Conservation (phyloP, 2,888 invertebrate genomes). For the Entomobrya proxima region DNA sequence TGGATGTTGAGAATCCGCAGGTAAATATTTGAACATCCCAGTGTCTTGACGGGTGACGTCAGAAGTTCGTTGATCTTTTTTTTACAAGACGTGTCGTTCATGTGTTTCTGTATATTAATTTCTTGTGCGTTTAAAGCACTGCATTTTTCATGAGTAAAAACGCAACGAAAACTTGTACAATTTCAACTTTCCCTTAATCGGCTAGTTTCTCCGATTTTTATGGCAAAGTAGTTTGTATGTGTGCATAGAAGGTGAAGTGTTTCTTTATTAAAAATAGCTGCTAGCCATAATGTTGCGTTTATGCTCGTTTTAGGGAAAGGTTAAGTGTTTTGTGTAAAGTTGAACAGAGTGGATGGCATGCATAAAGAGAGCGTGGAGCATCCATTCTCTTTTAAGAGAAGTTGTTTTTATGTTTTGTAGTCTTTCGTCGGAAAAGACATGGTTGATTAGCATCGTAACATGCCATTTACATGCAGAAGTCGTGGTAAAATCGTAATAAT, state of each 20-base stretch:
- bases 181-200: neutral
- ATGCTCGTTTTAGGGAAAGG: neutral
- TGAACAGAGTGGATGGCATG: neutral
- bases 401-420: slow-evolving; percentile 8
- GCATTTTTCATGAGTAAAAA: neutral
- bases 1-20: neutral
- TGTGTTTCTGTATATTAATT: neutral
- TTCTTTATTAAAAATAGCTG: too few relatives aligned
- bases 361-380: neutral
- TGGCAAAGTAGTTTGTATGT: too few relatives aligned
- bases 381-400: slow-evolving; percentile 6
- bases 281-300: neutral
- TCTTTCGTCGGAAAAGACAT: neutral
- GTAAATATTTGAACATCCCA: slow-evolving; percentile 31
- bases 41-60: neutral
- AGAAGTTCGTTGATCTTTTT: neutral
- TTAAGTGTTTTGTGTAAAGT: slow-evolving; percentile 2
- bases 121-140: neutral
- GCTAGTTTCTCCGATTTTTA: too few relatives aligned
- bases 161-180: neutral
- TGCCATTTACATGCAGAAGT: neutral
- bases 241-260: too few relatives aligned
- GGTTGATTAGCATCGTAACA: neutral
- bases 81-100: neutral
- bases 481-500: neutral